These are phyloP conservation scores for Enteromius treurensis DNA, from an alignment of 2,797 vertebrate species.

Conservation along the genomic window DNA sequence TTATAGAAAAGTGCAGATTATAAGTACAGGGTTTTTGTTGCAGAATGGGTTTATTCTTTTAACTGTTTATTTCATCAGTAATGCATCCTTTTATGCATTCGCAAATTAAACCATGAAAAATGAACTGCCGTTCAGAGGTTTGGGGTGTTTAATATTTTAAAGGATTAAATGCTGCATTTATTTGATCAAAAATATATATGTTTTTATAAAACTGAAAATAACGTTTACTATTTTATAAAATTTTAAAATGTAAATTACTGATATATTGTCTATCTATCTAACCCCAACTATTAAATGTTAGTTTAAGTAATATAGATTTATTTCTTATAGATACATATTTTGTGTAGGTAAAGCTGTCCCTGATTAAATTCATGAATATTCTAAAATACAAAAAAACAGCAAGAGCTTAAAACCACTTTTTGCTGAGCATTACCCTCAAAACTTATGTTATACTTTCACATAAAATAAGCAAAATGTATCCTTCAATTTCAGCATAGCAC, in stretches of 20 bases:
- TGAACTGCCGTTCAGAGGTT: background rate
- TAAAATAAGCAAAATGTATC: background rate
- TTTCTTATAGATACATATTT: background rate
- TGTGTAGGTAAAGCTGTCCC: background rate
- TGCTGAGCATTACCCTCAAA: background rate
- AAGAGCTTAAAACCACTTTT: background rate
- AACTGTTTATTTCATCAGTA: background rate
- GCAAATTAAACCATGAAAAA: background rate
- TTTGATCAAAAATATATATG: background rate
- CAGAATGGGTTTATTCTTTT: background rate
- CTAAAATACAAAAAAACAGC: slow-evolving; percentile 1
- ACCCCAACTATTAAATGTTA: background rate
- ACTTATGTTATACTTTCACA: background rate
- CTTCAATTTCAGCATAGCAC: background rate
- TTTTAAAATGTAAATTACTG: background rate
- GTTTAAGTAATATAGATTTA: background rate
- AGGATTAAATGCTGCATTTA: background rate
- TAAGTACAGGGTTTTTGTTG: background rate
- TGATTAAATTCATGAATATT: background rate
- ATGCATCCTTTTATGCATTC: background rate
- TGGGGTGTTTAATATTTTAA: background rate
- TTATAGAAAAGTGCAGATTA: background rate
- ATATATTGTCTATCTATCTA: too few relatives aligned
- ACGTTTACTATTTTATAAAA: background rate
- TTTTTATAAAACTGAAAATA: background rate